A percentile compares a stretch with the other conserved stretches of the same genome.
Evolutionary conservation across 2,888 invertebrate species (phyloP).

Genomic region (Mylabris sibirica): DNA sequence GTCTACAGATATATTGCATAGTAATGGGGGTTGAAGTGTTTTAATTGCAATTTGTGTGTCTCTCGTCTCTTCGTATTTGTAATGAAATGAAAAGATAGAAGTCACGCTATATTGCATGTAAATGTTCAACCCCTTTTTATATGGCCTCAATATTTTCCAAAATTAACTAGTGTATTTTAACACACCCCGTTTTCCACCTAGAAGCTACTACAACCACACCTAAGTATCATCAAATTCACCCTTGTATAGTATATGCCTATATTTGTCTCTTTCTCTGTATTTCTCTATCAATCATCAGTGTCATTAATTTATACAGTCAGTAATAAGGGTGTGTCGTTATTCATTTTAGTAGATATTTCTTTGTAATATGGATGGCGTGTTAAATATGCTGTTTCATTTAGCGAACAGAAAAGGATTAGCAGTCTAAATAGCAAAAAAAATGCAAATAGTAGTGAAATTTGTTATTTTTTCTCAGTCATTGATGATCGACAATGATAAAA

Average conservation of each 20-base stretch:
- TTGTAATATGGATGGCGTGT: background rate
- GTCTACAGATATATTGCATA: slow-evolving; percentile 9
- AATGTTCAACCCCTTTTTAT: slow-evolving; percentile 12
- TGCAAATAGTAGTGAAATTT: background rate
- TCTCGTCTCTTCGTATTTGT: slow-evolving; percentile 14
- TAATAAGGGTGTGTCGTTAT: background rate
- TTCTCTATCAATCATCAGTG: background rate
- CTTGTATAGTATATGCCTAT: no score
- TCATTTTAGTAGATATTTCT: background rate
- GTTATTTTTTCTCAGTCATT: background rate
- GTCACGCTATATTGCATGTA: slow-evolving; percentile 34
- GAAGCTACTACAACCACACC: background rate
- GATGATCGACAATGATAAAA: no score
- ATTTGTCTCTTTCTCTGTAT: background rate
- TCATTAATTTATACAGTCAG: background rate
- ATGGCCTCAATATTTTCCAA: background rate
- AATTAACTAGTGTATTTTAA: background rate
- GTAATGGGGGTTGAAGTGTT: slow-evolving; percentile 29
- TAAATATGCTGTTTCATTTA: background rate
- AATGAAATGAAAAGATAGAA: slow-evolving; percentile 33
- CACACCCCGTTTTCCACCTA: slow-evolving; percentile 6
- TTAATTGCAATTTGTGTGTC: slow-evolving; percentile 26
- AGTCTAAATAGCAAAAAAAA: background rate
- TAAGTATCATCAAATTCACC: background rate
- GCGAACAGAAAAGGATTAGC: no score